Base-by-base conservation (phyloP, 2,888 invertebrate species). In the Nematopogon swammerdamellus region DNA sequence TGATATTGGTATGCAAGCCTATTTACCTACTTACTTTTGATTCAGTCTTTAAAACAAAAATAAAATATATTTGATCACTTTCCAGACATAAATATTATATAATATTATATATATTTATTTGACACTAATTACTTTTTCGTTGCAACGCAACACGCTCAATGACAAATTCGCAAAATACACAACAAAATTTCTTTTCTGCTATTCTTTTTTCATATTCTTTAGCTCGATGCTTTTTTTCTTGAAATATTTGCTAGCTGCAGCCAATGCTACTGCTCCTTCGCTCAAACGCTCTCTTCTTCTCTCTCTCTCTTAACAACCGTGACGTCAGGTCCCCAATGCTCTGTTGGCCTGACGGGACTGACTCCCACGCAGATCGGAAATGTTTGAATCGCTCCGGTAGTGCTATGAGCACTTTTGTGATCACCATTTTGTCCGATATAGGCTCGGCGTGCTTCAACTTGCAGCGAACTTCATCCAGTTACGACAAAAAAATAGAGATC, bases 311-410 rank as follows among this genome's bases (percentile, higher is more conserved):
- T 18, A 55, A 50, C 20, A 60, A 45, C 20, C 58, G 49, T 18
- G 56, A 49, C 25, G 53, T 54, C 18, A 61, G 50, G 29, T 57
- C 57, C 45, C 55, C 55, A 18, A 62, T 20, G 3, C 52, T 61
- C 52, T 58, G 55, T 10, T 59, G 55, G 1, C 54, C 51, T 18
- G 47, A 46, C 2, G 55, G 49, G 14, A 56, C 58, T n/a, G 57
- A 57, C 50, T 60, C 58, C 57, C 57, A 59, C n/a, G 55, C 55
- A 1, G 56, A 53, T 19, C 50, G 46, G 50, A 56, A 57, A 49
- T 55, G 52, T 48, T 53, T 56, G 43, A 51, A 54, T 47, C 56
- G 30, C 19, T 54, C 55, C 16, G 56, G 56, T 42, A 57, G 45
- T 8, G 52, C 52, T 47, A 54, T 54, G 19, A 55, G 19, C n/a